Base-by-base conservation (phyloP, 2,113 vertebrate species). In the Barnardius zonarius region DNA sequence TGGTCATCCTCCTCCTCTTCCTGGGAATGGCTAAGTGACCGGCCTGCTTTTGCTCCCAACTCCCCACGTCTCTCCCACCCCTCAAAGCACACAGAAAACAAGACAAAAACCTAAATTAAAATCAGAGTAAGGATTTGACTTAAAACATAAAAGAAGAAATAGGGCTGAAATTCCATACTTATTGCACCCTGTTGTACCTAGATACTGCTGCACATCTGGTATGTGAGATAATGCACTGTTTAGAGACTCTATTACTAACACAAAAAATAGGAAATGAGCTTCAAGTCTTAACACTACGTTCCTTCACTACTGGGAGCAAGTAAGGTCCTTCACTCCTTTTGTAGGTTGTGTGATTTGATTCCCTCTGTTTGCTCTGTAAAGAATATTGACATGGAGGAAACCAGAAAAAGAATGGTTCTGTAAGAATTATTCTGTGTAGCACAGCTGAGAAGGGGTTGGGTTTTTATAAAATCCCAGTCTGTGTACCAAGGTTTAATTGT, bases 321-420 rank as follows among this genome's bases (percentile, higher is more conserved):
- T 70, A 77, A 93, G 72, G 95, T 87, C 86, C 52, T 94, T 55
- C 25, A 13, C 67, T 91, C 57, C 44, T 84, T 83, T 69, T 69
- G 66, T 81, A 95, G 95, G 94, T 57, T 96, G 17, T 74, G n/a
- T 83, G 72, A 83, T 97, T 97, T 92, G 84, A 97, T 97, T 97
- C 96, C 72, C 75, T 96, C 96, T 84, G 72, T 86, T 93, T 70
- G 76, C 91, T 96, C 75, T 91, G 91, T 84, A 88, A 96, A 97
- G 80, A 97, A 93, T 91, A 39, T 1, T 93, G 46, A 76, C 74
- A 49, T 43, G 90, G 90, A 96, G 86, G 78, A 92, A 84, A 96
- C 46, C 25, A 9, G 95, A 67, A 86, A 94, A 87, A 81, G 52
- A 92, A 44, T 25, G 15, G 37, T 85, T 96, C 90, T 96, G 39